Evolutionary conservation across 2,888 invertebrate genomes (phyloP), one percentile per base, ranked within the genome.

Genomic region (Plagiodera versicolora): DNA sequence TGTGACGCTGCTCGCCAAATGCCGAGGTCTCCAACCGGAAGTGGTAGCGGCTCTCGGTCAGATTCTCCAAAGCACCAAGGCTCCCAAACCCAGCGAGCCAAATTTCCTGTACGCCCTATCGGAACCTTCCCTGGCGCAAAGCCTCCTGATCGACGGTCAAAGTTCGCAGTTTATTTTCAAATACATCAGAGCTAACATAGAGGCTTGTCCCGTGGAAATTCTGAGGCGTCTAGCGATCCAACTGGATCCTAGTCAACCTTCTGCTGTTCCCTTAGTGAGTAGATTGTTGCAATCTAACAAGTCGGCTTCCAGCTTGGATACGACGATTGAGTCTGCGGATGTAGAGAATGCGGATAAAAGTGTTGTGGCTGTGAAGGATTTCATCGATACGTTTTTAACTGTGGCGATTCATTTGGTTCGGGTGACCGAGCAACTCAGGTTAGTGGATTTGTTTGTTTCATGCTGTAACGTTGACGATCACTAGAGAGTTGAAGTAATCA

Each of bases 201-300:
- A 77, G 20, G 48, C 63, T 6, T 78, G 78, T 66, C 74, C 78
- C 11, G 60, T 72, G 17, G 72, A 75, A 32, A 74, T 78, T 59
- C 69, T 79, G 11, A 76, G 82, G 73, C 79, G 84, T 69, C 77
- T 88, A 63, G 82, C 83, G 2, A 75, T 80, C 44, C 81, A 87
- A 56, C 83, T 87, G 68, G 87, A 88, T 78, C 88, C 88, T 55
- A 87, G 87, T 64, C 84, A 84, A 70, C 83, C 86, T 46, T 76
- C 80, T 61, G 77, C 83, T 45, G 74, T 83, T 62, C 82, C 84
- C 44, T 73, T 81, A 62, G 73, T 84, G 54, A 75, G 72, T 47
- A 72, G 73, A 58, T 61, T 78, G 44, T 77, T 81, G 65, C 77
- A 78, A n/a, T 67, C 65, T 17, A 71, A 66, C 19, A 74, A 72